Evolutionary conservation across 1,140 invertebrate genomes (phyloP).

Genomic region (Condylostylus longicornis): DNA sequence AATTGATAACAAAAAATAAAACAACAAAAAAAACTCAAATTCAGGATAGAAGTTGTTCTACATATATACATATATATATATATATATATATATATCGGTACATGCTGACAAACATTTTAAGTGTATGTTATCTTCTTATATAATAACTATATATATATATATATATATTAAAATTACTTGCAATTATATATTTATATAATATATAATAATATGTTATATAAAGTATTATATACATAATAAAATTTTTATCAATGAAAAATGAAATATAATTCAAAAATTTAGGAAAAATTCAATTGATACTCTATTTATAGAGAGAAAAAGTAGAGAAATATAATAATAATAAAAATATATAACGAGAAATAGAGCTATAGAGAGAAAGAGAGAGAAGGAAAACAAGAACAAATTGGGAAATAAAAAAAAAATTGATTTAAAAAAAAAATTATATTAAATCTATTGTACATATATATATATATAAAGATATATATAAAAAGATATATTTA

Average conservation of each 20-base stretch:
- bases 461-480: neutral
- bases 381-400: slow-evolving; percentile 2
- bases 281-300: neutral
- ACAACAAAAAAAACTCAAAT: no score
- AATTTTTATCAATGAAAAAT: slow-evolving; percentile 5
- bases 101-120: slow-evolving; percentile 1
- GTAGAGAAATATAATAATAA: slow-evolving; percentile 5
- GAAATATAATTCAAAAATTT: neutral
- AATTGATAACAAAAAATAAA: no score
- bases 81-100: slow-evolving; percentile 10
- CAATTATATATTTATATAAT: neutral
- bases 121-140: slow-evolving; percentile 7
- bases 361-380: slow-evolving; percentile 3
- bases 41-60: no score
- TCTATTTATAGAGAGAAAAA: neutral
- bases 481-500: neutral
- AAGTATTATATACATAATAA: slow-evolving; percentile 9
- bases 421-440: slow-evolving; percentile 2
- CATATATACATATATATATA: no score
- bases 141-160: slow-evolving; percentile 2
- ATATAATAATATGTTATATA: neutral
- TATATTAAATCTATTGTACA: neutral
- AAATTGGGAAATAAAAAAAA: slow-evolving; percentile 3
- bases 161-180: slow-evolving; percentile 3
- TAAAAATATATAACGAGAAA: slow-evolving; percentile 1